Base-by-base conservation (phyloP, 2,888 invertebrate species). In the Idaea biselata region DNA sequence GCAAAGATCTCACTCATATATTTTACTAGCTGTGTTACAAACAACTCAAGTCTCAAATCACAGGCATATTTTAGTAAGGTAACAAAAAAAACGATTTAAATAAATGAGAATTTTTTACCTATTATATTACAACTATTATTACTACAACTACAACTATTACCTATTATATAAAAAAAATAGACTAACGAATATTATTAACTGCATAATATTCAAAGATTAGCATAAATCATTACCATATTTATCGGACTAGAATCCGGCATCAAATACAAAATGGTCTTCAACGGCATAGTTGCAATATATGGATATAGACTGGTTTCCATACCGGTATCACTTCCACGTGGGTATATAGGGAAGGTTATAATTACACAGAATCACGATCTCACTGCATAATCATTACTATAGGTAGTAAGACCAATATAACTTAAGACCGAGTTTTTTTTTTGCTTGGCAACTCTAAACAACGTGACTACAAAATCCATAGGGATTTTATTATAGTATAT, bases 251-350 rank as follows among this genome's bases (percentile, higher is more conserved):
- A 61, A 64, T 62, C 62, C 63, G 62, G 63, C 58, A 62, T 33
- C 44, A 58, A 25, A 56, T 61, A 57, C 63, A 65, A n/a, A 55
- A 61, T 58, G 44, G 33, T 60, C 59, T 58, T 58, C 54, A 32
- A 44, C 33, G 8, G 54, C 61, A 67, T 61, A 58, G 59, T 31
- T 61, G 44, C 33, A 63, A 60, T 55, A 59, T 58, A 59, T 60
- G 61, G 53, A 59, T 53, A 60, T 59, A 64, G 63, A 68, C 70
- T 60, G 60, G 67, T 67, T 64, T 62, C 56, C 60, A 57, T 63
- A 55, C 63, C 62, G 33, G 33, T 33, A 33, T 14, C 14, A 44
- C 44, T 44, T 44, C 44, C 44, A 44, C 14, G 44, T 44, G 11
- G 44, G 44, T 44, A 44, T 44, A 57, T 62, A 44, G 54, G 63